phyloP scores from a whole-genome alignment of 2,113 vertebrate genomes.

The Aphyosemion australe region DNA sequence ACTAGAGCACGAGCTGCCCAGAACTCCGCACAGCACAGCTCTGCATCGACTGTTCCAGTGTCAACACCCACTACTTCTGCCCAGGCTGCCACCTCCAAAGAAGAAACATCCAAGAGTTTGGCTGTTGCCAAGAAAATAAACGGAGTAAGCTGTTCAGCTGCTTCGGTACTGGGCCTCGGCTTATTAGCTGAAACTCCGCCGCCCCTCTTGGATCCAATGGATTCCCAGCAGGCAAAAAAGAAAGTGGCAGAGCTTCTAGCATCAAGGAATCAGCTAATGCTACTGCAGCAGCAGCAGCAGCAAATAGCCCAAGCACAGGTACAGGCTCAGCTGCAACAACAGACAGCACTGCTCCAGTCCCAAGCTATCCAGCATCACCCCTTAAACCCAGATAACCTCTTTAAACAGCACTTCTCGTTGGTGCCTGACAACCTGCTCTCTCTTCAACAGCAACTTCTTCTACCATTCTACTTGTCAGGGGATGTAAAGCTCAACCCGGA shows the following conservation, averaged over 20 bases:
- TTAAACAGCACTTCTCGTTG: slow-evolving; percentile 81
- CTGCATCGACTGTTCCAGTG: slow-evolving; percentile 78
- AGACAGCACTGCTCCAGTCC: slow-evolving; percentile 93
- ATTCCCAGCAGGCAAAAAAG: slow-evolving; percentile 87
- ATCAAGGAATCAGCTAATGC: slow-evolving; percentile 85
- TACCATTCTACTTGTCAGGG: slow-evolving; percentile 97
- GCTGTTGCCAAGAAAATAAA: slow-evolving; percentile 52
- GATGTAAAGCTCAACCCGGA: slow-evolving; percentile 93
- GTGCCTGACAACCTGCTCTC: slow-evolving; percentile 70
- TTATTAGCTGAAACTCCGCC: slow-evolving; percentile 53
- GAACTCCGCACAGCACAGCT: slow-evolving; percentile 69
- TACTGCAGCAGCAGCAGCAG: slow-evolving; percentile 80
- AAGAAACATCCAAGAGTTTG: slow-evolving; percentile 57
- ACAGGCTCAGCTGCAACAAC: slow-evolving; percentile 94
- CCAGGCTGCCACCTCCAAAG: slow-evolving; percentile 42
- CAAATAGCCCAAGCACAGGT: slow-evolving; percentile 83
- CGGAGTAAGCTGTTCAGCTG: slow-evolving; percentile 38
- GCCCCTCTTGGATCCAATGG: slow-evolving; percentile 72
- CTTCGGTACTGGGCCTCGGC: slow-evolving; percentile 25
- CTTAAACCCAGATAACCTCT: slow-evolving; percentile 88
- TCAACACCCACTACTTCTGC: slow-evolving; percentile 36
- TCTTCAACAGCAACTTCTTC: slow-evolving; percentile 91
- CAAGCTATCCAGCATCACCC: slow-evolving; percentile 94
- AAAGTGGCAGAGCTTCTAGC: slow-evolving; percentile 90
- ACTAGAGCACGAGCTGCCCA: slow-evolving; percentile 93